Evolutionary conservation across 2,797 vertebrate genomes (phyloP).

Genomic region (Zalophus californianus): DNA sequence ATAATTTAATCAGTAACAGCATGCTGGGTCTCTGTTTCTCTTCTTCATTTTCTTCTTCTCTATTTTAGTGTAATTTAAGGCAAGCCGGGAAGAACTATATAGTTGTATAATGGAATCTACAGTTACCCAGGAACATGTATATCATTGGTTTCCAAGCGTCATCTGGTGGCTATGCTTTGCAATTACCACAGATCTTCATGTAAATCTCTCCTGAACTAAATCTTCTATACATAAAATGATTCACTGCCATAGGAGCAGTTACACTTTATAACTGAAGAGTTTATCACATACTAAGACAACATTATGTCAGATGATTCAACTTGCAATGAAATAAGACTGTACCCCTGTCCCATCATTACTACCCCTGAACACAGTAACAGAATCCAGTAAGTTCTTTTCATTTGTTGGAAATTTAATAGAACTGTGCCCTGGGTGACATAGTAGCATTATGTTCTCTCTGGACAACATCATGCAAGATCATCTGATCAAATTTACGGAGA

Average conservation of each 20-base stretch:
- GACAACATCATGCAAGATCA: not conserved
- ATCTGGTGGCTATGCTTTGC: constrained; percentile 68
- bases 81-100: not conserved
- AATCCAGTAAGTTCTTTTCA: not conserved
- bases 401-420: constrained; percentile 47
- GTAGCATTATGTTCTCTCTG: not conserved
- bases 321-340: not conserved
- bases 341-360: not conserved
- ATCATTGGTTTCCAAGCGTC: constrained; percentile 65
- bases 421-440: not conserved
- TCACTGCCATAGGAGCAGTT: not conserved
- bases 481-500: constrained; percentile 1
- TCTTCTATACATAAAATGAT: not conserved
- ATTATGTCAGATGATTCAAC: not conserved
- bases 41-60: not conserved
- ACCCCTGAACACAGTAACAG: not conserved
- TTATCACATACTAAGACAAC: constrained; percentile 15
- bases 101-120: not conserved
- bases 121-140: not conserved
- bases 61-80: not conserved
- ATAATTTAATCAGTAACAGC: not conserved
- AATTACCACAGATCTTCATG: constrained; percentile 18
- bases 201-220: constrained; percentile 19
- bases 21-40: not conserved
- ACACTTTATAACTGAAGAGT: not conserved